phyloP scores from a whole-genome alignment of 1,140 invertebrate species.

The Cydia strobilella region DNA sequence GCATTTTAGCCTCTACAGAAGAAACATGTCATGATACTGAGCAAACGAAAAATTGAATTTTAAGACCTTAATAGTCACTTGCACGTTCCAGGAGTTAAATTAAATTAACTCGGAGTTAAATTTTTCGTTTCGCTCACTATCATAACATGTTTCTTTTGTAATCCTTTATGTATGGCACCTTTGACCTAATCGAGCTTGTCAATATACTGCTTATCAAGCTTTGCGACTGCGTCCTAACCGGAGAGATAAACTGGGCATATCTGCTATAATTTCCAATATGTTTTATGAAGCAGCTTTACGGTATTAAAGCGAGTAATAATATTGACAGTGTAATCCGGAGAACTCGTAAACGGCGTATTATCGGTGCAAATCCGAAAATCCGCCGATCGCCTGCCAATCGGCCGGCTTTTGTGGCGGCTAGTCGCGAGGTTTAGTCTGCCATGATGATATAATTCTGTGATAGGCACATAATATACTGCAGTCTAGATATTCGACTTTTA shows the following conservation, averaged over 20 bases:
- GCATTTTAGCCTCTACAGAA: too few species aligned
- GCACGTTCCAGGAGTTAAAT: too few species aligned
- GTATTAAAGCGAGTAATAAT: conserved; percentile 77
- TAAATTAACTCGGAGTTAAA: too few species aligned
- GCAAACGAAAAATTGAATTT: too few species aligned
- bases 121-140: too few species aligned
- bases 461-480: not conserved
- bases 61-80: too few species aligned
- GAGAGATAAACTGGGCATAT: conserved; percentile 48
- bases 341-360: conserved; percentile 67
- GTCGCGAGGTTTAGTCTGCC: not conserved
- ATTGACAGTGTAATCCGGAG: conserved; percentile 72
- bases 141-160: too few species aligned
- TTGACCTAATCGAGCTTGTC: not conserved
- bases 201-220: conserved; percentile 9
- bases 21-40: too few species aligned
- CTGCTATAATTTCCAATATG: conserved; percentile 68
- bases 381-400: conserved; percentile 34
- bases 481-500: too few species aligned
- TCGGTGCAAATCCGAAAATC: conserved; percentile 68
- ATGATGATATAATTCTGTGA: not conserved
- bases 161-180: not conserved
- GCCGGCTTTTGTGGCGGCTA: conserved; percentile 9
- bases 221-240: conserved; percentile 33
- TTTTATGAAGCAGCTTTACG: conserved; percentile 74